Evolutionary conservation across 2,797 vertebrate species (phyloP), one percentile per base, ranked within the genome.

Genomic region (Rhynchotus rufescens): DNA sequence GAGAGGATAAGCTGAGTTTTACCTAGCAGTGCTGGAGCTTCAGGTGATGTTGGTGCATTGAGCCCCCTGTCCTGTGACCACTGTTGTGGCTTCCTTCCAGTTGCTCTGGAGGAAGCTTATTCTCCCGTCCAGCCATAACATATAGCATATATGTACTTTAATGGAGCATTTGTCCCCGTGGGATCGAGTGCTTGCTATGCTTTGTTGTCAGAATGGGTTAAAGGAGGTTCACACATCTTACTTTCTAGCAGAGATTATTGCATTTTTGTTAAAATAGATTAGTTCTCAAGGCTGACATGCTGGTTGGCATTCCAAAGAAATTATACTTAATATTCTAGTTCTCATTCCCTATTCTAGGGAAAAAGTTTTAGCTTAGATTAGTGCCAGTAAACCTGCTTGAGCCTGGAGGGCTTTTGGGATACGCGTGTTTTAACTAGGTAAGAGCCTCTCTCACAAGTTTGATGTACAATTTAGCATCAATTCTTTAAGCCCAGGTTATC

Each of bases 111-210:
- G 16, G 45, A 23, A 12, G 16, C n/a, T 56, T n/a, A 56, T 56
- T 56, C 54, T 56, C 30, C 1, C 21, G 26, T 42, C 30, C 22
- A 54, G 19, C 26, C 36, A 75, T 40, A 73, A 30, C 20, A 15
- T 19, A 11, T 4, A 95, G 30, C 26, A 19, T 34, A n/a, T 1
- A 6, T 3, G 23, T 5, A 25, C 14, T 47, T 62, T 15, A 3
- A 2, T 54, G 78, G 36, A 81, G 25, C 10, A 60, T 45, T 75
- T 30, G 20, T 77, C 76, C 40, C 74, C 75, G 36, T 28, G 45
- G 82, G 49, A 54, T 51, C 42, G 80, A 47, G n/a, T 66, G 34
- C 56, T 88, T 62, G 26, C 61, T 90, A 59, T 88, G 61, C 28
- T 86, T 65, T 32, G n/a, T 61, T 30, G 28, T 40, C 78, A 19